Base-by-base conservation (phyloP, 2,113 vertebrate genomes). In the Laticauda colubrina region DNA sequence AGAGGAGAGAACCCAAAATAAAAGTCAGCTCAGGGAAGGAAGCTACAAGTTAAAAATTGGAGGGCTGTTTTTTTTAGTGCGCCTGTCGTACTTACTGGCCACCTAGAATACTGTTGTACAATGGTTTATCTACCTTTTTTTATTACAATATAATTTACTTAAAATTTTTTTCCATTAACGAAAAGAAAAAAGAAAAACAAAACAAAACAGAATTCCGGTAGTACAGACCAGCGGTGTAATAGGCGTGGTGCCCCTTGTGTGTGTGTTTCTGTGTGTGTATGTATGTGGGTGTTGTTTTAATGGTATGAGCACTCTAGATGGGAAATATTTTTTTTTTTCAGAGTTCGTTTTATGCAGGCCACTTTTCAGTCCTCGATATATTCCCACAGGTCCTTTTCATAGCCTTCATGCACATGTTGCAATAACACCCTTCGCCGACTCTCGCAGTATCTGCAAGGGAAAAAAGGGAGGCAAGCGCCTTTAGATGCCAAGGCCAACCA, bases 131-230 rank as follows among this genome's bases (percentile, higher is more conserved):
- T 98, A 98, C 97, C 97, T 98, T 98, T 98, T 75, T 98, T 98
- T 98, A 98, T 99, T 99, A 99, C 98, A 99, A 99, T 99, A 99
- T 98, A 99, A 99, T 99, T 99, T 99, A 99, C 98, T 99, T 98
- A 98, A 98, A 97, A 8, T 97, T 98, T 98, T 87, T 98, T 98
- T 98, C 98, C 98, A 97, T 98, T 98, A 98, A 98, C 97, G 98
- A 99, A 75, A 75, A 64, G 26, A n/a, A 11, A 14, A 14, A 61
- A 61, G 5, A 26, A 61, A 64, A 64, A 64, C 29, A 11, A 64
- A 64, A 64, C 0, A 23, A 87, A 99, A 98, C 97, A 97, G 97
- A 97, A 98, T 98, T 98, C 98, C 98, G 98, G 98, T 97, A 97
- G 98, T 98, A 97, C 93, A 98, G 98, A 98, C 98, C 98, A 98